Evolutionary conservation across 2,797 vertebrate species (phyloP).

Genomic region (Acrocephalus scirpaceus): DNA sequence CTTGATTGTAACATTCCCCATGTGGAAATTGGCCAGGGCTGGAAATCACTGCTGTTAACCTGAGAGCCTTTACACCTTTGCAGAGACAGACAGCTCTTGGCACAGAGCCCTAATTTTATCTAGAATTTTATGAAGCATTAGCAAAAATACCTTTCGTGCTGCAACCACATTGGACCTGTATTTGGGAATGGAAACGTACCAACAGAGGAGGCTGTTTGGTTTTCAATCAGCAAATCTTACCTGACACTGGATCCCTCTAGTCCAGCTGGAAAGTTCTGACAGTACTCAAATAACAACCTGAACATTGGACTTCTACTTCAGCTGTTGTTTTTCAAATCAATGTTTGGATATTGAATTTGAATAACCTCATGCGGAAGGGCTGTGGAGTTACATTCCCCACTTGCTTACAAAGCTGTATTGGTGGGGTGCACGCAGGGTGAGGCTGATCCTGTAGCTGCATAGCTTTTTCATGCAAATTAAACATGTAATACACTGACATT

Average conservation of each 20-base stretch:
- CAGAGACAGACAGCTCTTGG: neutral
- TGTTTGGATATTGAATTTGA: neutral
- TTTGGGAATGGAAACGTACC: neutral
- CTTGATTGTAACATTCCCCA: neutral
- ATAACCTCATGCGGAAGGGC: neutral
- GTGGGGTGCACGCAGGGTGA: neutral
- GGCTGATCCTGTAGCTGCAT: neutral
- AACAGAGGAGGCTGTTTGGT: neutral
- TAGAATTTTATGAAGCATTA: neutral
- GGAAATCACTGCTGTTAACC: neutral
- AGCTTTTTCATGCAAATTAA: constrained; percentile 5
- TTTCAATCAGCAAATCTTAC: neutral
- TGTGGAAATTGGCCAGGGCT: neutral
- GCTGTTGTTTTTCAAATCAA: neutral
- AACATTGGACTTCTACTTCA: neutral
- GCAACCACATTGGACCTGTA: neutral
- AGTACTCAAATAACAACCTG: neutral
- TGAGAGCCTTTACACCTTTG: neutral
- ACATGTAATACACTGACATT: neutral
- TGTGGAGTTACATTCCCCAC: neutral
- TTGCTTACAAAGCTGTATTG: neutral
- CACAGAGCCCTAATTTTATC: neutral
- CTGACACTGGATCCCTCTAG: neutral
- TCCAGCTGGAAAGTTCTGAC: neutral
- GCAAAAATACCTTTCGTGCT: neutral